Base-by-base conservation (phyloP, 2,797 vertebrate genomes). In the Lindbergichthys nudifrons region DNA sequence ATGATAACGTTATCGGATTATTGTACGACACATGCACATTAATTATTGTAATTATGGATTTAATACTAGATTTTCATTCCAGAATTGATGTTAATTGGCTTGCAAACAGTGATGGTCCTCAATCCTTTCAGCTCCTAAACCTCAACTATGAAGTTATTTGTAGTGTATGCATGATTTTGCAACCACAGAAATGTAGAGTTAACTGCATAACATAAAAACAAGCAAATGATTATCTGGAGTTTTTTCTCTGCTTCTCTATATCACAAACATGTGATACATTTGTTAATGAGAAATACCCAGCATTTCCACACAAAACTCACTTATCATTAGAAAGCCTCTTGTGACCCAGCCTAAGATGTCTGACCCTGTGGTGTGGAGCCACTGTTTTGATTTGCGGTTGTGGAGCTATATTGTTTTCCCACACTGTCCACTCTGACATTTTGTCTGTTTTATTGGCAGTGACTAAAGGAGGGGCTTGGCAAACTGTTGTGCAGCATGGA, bases 401-500 rank as follows among this genome's bases (percentile, higher is more conserved):
- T 56, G 8, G 13, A 56, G 26, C 46, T 73, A 0, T 73, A 57
- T 48, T 70, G 13, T 70, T 66, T 73, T 45, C 62, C 18, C 19
- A 19, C 32, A 14, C 30, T 52, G n/a, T 71, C 70, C 36, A 54
- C 0, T 5, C 23, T 77, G 41, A 73, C 51, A n/a, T 60, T 76
- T 57, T 72, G 43, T 5, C n/a, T 70, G 30, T 69, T 73, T 46
- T 83, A 65, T 79, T 88, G 87, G 19, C 87, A 95, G 93, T 92
- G 79, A 93, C 82, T 81, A 83, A 86, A 79, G 84, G 78, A 83
- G 83, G 69, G 81, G 80, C 84, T 90, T 80, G 79, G 76, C 77
- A 85, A 83, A 86, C 88, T 62, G 59, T 87, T 91, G 73, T 83
- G 83, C 86, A 96, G 91, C 84, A 99, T 99, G 98, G 97, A 97